These are phyloP conservation scores for Cylindroiulus punctatus DNA, from an alignment of 2,888 invertebrate genomes.

Conservation along the genomic window DNA sequence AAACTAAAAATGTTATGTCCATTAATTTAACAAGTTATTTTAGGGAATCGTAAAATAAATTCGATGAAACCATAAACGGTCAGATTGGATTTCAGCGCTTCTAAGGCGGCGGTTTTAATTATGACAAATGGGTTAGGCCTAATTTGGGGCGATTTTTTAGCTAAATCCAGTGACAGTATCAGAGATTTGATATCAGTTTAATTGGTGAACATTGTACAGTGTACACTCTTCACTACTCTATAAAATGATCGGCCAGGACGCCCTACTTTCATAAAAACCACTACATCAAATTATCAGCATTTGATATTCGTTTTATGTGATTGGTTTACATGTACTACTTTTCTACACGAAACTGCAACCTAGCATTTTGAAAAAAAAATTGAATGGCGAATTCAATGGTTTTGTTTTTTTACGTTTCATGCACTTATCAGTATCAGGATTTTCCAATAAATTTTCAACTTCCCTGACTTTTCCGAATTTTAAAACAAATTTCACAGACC, in stretches of 20 bases:
- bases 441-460: too few species aligned
- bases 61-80: background rate
- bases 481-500: too few species aligned
- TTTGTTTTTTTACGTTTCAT: too few species aligned
- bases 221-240: too few species aligned
- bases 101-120: background rate
- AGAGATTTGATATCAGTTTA: background rate
- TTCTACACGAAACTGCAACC: too few species aligned
- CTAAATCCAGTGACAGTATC: background rate
- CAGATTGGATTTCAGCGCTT: background rate
- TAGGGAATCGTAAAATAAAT: background rate
- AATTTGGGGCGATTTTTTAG: background rate
- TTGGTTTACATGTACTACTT: too few species aligned
- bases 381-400: too few species aligned
- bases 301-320: too few species aligned
- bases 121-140: background rate
- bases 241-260: background rate
- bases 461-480: too few species aligned
- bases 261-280: constrained; percentile 14
- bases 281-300: too few species aligned
- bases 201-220: constrained; percentile 6
- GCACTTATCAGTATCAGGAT: too few species aligned
- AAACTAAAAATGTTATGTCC: background rate
- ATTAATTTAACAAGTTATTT: background rate
- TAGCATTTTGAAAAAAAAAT: too few species aligned